phyloP scores from a whole-genome alignment of 1,140 invertebrate genomes.

The Chionoecetes opilio region DNA sequence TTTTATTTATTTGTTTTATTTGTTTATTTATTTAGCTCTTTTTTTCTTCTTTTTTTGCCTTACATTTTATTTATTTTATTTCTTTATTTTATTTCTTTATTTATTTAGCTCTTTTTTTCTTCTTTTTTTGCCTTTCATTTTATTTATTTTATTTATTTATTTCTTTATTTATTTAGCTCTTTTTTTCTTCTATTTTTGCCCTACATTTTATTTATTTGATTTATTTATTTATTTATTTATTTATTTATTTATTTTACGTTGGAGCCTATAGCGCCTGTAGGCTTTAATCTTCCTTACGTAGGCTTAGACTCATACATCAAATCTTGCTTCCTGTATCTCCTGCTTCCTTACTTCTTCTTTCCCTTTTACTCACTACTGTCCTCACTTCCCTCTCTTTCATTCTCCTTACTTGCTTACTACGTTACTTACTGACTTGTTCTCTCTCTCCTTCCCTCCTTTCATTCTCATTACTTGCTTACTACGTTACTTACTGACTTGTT shows the following conservation, averaged over 20 bases:
- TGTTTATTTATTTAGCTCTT: not conserved
- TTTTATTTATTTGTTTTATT: not conserved
- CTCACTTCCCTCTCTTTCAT: not conserved
- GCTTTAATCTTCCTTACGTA: not conserved
- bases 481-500: not conserved
- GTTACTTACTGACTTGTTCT: not conserved
- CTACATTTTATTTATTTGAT: not conserved
- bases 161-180: not conserved
- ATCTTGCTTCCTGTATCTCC: not conserved
- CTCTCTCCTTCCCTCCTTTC: not conserved
- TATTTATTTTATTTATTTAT: too few relatives aligned
- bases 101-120: not conserved
- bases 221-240: not conserved
- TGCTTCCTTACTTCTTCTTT: too few relatives aligned
- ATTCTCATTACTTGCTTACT: too few relatives aligned
- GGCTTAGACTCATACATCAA: not conserved
- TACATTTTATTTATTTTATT: not conserved
- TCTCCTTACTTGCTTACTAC: not conserved
- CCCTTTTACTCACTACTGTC: not conserved
- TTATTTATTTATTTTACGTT: not conserved
- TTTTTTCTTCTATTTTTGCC: not conserved
- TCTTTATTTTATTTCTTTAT: not conserved
- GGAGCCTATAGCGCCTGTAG: too few relatives aligned
- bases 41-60: not conserved
- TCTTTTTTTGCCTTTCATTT: not conserved